These are phyloP conservation scores for Agrochola lota DNA, from an alignment of 2,888 invertebrate genomes.

Conservation along the genomic window DNA sequence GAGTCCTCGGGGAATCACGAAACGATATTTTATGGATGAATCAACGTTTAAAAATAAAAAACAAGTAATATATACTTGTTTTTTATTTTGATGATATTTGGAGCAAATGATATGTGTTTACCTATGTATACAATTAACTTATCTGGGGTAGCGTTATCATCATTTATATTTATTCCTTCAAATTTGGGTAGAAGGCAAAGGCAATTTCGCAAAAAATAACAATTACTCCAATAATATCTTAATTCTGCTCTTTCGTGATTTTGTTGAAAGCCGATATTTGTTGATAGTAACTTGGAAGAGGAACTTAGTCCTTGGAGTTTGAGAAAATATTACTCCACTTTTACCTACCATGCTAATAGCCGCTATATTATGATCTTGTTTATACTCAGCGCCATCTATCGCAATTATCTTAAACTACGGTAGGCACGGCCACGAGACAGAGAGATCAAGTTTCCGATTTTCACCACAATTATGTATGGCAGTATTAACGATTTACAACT, in stretches of 20 bases:
- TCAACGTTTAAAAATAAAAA: too few species aligned
- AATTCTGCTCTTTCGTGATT: neutral
- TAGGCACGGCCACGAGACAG: neutral
- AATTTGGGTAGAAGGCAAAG: neutral
- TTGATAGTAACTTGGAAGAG: neutral
- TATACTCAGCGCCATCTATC: constrained; percentile 32
- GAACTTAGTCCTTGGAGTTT: neutral
- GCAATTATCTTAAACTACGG: neutral
- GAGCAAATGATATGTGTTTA: neutral
- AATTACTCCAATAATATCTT: neutral
- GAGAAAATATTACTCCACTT: neutral
- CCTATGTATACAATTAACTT: neutral
- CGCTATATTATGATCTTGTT: neutral
- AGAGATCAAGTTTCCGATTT: constrained; percentile 14
- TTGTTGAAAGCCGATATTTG: neutral
- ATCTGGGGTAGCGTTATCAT: neutral
- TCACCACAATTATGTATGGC: constrained; percentile 14
- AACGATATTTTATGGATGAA: constrained; percentile 40
- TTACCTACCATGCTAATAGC: neutral
- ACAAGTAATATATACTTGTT: constrained; percentile 25
- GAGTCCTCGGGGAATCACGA: constrained; percentile 34
- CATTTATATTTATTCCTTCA: neutral
- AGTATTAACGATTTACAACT: neutral
- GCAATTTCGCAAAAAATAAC: neutral
- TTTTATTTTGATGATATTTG: constrained; percentile 12